Conservation (phyloP, 2,797 vertebrate species). For the Paratrypauchen microcephalus region DNA sequence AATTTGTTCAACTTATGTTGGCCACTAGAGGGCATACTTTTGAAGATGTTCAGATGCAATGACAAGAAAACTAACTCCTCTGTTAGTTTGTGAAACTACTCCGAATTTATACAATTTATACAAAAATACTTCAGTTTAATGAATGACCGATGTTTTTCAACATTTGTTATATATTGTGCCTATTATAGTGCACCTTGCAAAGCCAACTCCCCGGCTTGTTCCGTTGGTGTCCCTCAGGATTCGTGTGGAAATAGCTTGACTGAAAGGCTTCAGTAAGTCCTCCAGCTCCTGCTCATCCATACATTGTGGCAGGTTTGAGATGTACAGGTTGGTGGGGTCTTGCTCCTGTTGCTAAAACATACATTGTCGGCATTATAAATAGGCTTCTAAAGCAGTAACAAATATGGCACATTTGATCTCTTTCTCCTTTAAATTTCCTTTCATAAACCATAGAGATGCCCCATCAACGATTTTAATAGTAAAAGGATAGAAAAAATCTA, state of each 20-base stretch:
- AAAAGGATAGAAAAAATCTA: no score
- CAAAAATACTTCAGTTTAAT: background rate
- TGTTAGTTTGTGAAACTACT: background rate
- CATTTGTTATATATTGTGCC: background rate
- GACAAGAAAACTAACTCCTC: background rate
- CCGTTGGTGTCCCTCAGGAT: conserved; percentile 89
- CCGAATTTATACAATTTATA: no score
- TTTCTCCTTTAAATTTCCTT: no score
- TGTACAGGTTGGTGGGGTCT: conserved; percentile 95
- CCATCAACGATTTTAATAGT: no score
- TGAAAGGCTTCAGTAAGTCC: conserved; percentile 92
- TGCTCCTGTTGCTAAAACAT: conserved; percentile 91
- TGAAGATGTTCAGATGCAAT: background rate
- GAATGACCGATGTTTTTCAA: background rate
- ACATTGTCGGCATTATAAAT: background rate
- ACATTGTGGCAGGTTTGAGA: conserved; percentile 91
- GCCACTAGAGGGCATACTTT: background rate
- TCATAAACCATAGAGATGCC: no score
- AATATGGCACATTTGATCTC: no score
- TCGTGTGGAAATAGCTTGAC: conserved; percentile 93
- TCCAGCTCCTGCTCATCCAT: conserved; percentile 95
- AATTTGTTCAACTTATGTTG: background rate
- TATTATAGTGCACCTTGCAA: conserved; percentile 82
- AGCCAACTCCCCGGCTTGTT: conserved; percentile 92
- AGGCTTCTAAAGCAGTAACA: background rate